These are phyloP conservation scores for Columba guinea DNA, from an alignment of 2,797 vertebrate genomes.

Conservation along the genomic window DNA sequence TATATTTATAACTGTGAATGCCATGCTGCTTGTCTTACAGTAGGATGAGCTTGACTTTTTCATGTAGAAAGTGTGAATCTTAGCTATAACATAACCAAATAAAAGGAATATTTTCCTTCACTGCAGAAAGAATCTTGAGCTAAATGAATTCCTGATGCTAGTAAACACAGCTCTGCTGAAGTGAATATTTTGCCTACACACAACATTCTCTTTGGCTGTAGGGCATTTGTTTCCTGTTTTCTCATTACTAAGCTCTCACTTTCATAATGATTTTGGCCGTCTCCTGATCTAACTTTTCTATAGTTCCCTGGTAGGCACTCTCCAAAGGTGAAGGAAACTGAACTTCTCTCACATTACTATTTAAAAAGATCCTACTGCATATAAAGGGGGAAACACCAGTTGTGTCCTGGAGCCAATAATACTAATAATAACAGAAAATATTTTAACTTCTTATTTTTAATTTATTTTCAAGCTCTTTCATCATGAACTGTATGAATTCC, in stretches of 20 bases:
- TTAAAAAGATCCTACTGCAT: background rate
- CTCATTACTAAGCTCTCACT: background rate
- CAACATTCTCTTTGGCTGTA: background rate
- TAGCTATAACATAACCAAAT: background rate
- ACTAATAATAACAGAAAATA: background rate
- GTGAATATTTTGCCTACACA: background rate
- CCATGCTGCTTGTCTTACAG: background rate
- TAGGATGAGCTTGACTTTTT: background rate
- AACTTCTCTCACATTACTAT: background rate
- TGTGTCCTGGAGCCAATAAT: background rate
- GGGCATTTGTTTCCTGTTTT: conserved; percentile 3
- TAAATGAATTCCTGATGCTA: conserved; percentile 22
- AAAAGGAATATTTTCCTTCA: background rate
- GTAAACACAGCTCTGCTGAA: conserved; percentile 1
- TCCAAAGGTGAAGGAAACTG: background rate
- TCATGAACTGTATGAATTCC: background rate
- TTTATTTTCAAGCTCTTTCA: background rate
- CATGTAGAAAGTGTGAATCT: background rate
- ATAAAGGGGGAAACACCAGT: background rate
- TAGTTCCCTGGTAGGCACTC: background rate
- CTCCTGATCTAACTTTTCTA: background rate
- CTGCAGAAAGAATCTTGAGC: background rate
- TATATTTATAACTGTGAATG: background rate
- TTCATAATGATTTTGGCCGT: background rate
- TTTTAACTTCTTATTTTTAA: background rate